phyloP scores from a whole-genome alignment of 2,797 vertebrate genomes.

The Liasis olivaceus region DNA sequence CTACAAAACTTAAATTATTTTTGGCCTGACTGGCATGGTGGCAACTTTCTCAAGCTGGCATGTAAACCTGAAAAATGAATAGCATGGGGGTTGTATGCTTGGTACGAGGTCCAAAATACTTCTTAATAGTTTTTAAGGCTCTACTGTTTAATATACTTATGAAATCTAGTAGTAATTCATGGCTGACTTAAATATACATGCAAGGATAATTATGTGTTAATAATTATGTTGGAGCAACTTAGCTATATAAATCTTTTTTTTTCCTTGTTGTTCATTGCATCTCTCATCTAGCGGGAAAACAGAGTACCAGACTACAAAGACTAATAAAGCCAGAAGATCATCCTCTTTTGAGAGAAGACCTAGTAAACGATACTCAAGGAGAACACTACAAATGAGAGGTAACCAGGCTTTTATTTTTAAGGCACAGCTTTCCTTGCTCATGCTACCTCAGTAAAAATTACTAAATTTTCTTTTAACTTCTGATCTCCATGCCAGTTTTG shows the following conservation, averaged over 20 bases:
- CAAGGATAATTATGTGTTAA: not conserved
- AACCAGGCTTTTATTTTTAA: slow-evolving; percentile 27
- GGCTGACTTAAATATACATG: not conserved
- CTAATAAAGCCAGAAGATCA: slow-evolving; percentile 91
- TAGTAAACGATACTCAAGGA: slow-evolving; percentile 94
- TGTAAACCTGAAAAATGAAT: not conserved
- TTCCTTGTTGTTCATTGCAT: not conserved
- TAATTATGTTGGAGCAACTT: not conserved
- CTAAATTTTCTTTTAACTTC: not conserved
- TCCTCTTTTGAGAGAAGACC: slow-evolving; percentile 95
- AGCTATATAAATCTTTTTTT: slow-evolving; percentile 7
- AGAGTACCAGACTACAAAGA: slow-evolving; percentile 97
- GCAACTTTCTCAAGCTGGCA: not conserved
- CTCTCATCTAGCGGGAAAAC: slow-evolving; percentile 88
- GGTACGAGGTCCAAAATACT: not conserved
- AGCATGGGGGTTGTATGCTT: not conserved
- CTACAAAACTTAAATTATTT: not conserved
- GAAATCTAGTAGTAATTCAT: not conserved
- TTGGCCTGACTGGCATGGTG: not conserved
- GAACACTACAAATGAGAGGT: slow-evolving; percentile 90
- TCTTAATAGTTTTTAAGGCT: not conserved
- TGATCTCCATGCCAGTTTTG: not conserved
- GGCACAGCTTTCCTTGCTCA: not conserved
- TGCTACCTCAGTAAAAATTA: not conserved
- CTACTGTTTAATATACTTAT: not conserved